A percentile compares a stretch with the other conserved stretches of the same genome.
Conservation (phyloP, 2,113 vertebrate genomes). For the Bufo bufo region DNA sequence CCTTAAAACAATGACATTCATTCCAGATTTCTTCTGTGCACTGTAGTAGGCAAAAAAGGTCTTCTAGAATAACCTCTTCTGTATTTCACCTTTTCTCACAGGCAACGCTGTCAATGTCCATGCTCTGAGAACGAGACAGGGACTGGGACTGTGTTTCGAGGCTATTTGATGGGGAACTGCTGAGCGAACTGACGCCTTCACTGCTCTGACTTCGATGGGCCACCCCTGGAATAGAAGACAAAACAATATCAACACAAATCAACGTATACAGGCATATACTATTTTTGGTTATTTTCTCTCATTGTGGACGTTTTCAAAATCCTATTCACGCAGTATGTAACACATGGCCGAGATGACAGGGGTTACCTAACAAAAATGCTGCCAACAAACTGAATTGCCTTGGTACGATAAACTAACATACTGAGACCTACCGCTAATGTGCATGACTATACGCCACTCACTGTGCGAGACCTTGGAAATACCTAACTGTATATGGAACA, state of each 20-base stretch:
- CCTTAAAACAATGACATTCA: too few relatives aligned
- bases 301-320: neutral
- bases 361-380: too few relatives aligned
- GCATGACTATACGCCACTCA: too few relatives aligned
- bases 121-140: conserved; percentile 97
- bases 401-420: too few relatives aligned
- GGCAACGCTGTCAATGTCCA: conserved; percentile 97
- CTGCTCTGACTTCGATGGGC: conserved; percentile 98
- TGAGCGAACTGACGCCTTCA: conserved; percentile 97
- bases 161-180: conserved; percentile 98
- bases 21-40: neutral
- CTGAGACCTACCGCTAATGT: too few relatives aligned
- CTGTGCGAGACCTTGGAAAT: too few relatives aligned
- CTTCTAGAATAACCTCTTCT: neutral
- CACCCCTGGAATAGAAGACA: conserved; percentile 78
- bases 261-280: too few relatives aligned
- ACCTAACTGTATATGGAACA: too few relatives aligned
- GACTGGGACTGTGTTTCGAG: conserved; percentile 97
- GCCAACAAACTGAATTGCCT: too few relatives aligned
- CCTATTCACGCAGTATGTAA: too few relatives aligned
- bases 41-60: neutral
- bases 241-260: neutral
- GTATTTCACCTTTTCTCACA: conserved; percentile 93
- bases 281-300: too few relatives aligned
- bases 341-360: too few relatives aligned